Conservation (phyloP, 35 echinoderm and acorn worm genomes). For the Anneissia japonica region DNA sequence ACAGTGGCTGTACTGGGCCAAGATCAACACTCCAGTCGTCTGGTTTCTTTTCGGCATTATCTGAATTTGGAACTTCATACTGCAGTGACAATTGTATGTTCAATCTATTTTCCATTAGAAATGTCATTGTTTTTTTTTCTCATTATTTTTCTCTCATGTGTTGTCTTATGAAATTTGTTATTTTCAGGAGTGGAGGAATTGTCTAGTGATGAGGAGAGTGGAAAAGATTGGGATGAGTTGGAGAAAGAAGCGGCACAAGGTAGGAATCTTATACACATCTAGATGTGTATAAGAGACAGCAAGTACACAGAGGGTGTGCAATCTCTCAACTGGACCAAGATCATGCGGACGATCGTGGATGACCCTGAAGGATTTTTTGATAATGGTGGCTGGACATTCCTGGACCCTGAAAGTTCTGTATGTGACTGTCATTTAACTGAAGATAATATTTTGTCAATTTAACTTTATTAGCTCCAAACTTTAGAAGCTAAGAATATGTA, state of each 20-base stretch:
- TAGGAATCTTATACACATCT: constrained; percentile 2
- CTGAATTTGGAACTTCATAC: too few species aligned
- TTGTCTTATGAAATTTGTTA: not conserved
- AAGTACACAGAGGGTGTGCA: constrained; percentile 97
- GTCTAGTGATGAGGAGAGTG: constrained; percentile 82
- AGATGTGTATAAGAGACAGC: too few species aligned
- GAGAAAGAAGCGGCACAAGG: constrained; percentile 87
- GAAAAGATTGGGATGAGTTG: constrained; percentile 94
- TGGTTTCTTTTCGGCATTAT: too few species aligned
- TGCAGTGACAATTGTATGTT: too few species aligned
- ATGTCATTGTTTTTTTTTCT: too few species aligned
- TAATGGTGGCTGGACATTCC: constrained; percentile 88
- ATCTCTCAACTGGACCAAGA: constrained; percentile 96
- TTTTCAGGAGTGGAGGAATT: constrained; percentile 60
- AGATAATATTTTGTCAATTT: too few species aligned
- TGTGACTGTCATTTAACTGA: too few species aligned
- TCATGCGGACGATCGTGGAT: constrained; percentile 90
- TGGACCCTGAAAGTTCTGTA: constrained; percentile 89
- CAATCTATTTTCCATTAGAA: too few species aligned
- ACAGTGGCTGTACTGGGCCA: too few species aligned
- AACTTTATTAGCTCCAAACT: too few species aligned
- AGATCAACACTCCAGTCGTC: too few species aligned
- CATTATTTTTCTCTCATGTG: not conserved
- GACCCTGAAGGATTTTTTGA: constrained; percentile 95
- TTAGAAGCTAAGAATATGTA: too few species aligned